Evolutionary conservation across 2,797 vertebrate genomes (phyloP), one percentile per base, ranked within the genome.

Genomic region (Pelobates cultripes): DNA sequence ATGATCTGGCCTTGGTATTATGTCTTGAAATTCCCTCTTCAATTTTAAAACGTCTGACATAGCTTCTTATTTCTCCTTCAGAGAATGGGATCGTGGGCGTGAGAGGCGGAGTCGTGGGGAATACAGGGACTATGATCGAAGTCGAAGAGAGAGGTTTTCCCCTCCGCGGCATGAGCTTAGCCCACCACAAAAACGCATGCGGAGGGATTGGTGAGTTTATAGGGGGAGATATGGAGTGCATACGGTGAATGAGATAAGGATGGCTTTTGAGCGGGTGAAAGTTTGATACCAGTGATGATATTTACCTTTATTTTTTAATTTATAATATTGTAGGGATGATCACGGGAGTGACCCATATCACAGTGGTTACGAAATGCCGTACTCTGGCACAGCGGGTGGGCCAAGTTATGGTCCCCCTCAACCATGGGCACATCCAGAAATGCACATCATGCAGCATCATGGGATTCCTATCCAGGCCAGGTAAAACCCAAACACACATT

Each of bases 381-480:
- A 97, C 79, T 95, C 95, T 57, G 93, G 92, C 51, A 87, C 90
- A 44, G 95, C 95, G 28, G 96, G 95, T 7, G 96, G 96, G 9
- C 97, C 97, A 28, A 95, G 95, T 69, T 98, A 96, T 0, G 96
- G 94, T 42, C 96, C 97, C n/a, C 97, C 96, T 1, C 97, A 97
- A 86, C 96, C 95, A 55, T 98, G 97, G 97, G 96, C 95, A 44
- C 96, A 97, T 77, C 96, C 96, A 0, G 96, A 98, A 9, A 86
- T 97, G 88, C 97, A 97, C 85, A 93, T 97, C 77, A 96, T 98
- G 91, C 96, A 96, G 88, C 97, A 97, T 84, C 97, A 97, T 75
- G 95, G 95, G 4, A 95, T 97, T 72, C 97, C 97, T 63, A 98
- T 98, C 85, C 97, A 97, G 86, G 96, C 96, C 81, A 96, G 97